phyloP scores from a whole-genome alignment of 2,113 vertebrate genomes.

The Tautogolabrus adspersus region DNA sequence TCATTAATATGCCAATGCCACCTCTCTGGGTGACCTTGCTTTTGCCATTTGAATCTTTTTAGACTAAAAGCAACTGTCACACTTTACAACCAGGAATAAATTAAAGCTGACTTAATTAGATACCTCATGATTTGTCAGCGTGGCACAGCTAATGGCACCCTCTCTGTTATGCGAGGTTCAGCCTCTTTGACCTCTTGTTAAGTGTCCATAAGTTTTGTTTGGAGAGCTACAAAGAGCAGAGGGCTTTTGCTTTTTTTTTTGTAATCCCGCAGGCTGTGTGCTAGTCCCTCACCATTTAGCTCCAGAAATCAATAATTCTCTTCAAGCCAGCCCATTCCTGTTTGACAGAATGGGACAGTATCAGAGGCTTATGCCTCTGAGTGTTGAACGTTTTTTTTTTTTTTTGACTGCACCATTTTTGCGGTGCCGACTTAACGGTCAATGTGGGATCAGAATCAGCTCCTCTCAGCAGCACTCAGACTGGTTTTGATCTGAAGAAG shows the following conservation, averaged over 20 bases:
- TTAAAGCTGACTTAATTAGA: not conserved
- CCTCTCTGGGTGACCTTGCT: not conserved
- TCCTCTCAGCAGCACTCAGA: slow-evolving; percentile 49
- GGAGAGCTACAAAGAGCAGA: not conserved
- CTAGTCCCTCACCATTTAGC: not conserved
- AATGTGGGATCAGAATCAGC: slow-evolving; percentile 53
- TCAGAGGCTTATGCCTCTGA: slow-evolving; percentile 43
- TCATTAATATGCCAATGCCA: not conserved
- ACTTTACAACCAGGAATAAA: slow-evolving; percentile 12
- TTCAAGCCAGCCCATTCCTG: slow-evolving; percentile 11
- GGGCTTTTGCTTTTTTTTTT: slow-evolving; percentile 1
- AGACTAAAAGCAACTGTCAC: slow-evolving; percentile 16
- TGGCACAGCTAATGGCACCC: not conserved
- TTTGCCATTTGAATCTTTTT: slow-evolving; percentile 18
- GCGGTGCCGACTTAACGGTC: slow-evolving; percentile 30
- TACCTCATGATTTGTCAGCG: slow-evolving; percentile 1
- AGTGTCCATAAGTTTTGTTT: slow-evolving; percentile 11
- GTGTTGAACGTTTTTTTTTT: not conserved
- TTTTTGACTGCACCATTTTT: slow-evolving; percentile 9
- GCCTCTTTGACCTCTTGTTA: slow-evolving; percentile 2
- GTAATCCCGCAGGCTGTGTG: not conserved
- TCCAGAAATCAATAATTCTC: slow-evolving; percentile 28
- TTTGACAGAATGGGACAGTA: not conserved
- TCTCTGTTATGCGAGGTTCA: not conserved
- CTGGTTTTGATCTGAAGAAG: slow-evolving; percentile 24